These are phyloP conservation scores for Romanomermis culicivorax DNA, from an alignment of 2,888 invertebrate species.

Conservation along the genomic window DNA sequence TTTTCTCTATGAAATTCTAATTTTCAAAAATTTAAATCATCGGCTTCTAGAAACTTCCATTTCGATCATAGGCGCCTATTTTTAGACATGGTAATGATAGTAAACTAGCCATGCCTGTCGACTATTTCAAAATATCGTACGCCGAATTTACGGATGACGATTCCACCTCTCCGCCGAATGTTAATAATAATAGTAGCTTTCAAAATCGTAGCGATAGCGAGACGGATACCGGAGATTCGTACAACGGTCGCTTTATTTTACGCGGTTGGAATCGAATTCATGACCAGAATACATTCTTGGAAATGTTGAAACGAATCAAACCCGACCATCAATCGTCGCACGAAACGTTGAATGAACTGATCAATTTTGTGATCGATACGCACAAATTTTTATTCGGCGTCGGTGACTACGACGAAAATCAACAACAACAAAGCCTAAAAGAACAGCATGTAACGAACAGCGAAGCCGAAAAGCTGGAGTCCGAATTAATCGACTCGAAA, in stretches of 20 bases:
- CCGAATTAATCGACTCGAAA: conserved; percentile 1
- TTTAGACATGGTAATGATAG: background rate
- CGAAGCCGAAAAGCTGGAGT: too few relatives aligned
- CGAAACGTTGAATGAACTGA: background rate
- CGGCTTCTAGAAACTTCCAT: too few relatives aligned
- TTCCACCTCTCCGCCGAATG: background rate
- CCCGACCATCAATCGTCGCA: background rate
- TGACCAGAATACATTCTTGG: conserved; percentile 10
- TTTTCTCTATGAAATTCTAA: too few relatives aligned
- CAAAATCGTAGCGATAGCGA: background rate
- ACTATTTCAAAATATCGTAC: conserved; percentile 11
- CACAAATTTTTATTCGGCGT: background rate
- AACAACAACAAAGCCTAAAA: background rate
- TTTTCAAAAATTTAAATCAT: too few relatives aligned
- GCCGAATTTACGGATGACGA: too few relatives aligned
- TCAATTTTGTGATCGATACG: background rate
- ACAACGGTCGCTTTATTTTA: conserved; percentile 1
- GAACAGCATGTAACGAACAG: background rate
- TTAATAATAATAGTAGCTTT: background rate
- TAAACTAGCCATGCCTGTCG: conserved; percentile 5
- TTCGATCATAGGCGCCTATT: background rate
- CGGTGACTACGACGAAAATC: background rate
- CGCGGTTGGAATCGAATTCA: conserved; percentile 10
- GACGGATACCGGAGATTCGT: background rate
- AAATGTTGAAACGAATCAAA: conserved; percentile 9